Percentiles rank a stretch among this genome's conserved stretches.
Evolutionary conservation across 2,888 invertebrate genomes (phyloP).

Genomic region (Aporophyla nigra): DNA sequence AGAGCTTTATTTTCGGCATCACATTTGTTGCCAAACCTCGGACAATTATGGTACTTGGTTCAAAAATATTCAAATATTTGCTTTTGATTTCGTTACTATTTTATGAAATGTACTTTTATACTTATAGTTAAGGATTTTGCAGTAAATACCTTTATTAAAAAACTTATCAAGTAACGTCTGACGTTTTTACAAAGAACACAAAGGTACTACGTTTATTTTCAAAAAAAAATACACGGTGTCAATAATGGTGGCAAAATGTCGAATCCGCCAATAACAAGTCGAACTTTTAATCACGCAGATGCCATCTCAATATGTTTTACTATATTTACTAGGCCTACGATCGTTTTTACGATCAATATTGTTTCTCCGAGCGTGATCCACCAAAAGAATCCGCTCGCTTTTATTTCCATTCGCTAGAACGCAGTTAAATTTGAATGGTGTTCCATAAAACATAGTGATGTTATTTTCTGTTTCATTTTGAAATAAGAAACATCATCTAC

Average conservation of each 20-base stretch:
- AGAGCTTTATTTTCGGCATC: not conserved
- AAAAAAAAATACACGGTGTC: not conserved
- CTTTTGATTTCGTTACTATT: not conserved
- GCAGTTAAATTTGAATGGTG: not conserved
- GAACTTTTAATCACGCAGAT: not conserved
- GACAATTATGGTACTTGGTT: not conserved
- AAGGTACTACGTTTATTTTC: not conserved
- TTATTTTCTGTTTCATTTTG: constrained; percentile 15
- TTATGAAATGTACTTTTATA: too few species aligned
- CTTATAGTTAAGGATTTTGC: not conserved
- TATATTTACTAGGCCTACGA: not conserved
- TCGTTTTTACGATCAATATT: constrained; percentile 4
- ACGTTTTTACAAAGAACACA: not conserved
- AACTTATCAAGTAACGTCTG: too few species aligned
- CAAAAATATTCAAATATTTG: not conserved
- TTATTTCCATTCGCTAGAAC: constrained; percentile 3
- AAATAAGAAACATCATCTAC: constrained; percentile 36
- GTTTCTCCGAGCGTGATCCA: not conserved
- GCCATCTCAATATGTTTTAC: not conserved
- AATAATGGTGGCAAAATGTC: not conserved
- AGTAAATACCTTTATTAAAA: not conserved
- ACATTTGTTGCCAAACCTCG: not conserved
- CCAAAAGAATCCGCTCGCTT: not conserved
- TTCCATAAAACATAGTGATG: constrained; percentile 5
- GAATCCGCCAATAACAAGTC: not conserved